Evolutionary conservation across 2,113 vertebrate genomes (phyloP).

Genomic region (Anthoscopus minutus): DNA sequence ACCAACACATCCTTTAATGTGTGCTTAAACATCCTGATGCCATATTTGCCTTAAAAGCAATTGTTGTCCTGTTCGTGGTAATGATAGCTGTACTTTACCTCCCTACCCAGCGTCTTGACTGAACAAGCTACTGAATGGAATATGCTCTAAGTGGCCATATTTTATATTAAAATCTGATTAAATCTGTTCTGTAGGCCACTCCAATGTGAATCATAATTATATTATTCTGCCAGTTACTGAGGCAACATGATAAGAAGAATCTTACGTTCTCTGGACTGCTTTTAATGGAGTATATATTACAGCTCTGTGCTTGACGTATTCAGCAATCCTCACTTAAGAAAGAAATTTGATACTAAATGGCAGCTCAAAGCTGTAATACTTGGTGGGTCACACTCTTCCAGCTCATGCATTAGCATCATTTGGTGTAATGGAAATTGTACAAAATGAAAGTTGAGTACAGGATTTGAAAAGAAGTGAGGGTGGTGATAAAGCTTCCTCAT

Average conservation of each 20-base stretch:
- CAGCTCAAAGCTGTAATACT: background rate
- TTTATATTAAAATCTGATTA: conserved; percentile 57
- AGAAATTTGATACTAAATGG: conserved; percentile 16
- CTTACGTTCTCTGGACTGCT: conserved; percentile 19
- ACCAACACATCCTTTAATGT: background rate
- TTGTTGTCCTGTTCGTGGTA: background rate
- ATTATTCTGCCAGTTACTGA: conserved; percentile 55
- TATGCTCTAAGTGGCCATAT: conserved; percentile 12
- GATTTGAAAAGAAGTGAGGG: background rate
- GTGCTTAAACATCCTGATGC: conserved; percentile 24
- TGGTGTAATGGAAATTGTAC: background rate
- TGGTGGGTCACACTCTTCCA: background rate
- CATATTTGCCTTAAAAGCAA: conserved; percentile 8
- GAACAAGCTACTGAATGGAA: conserved; percentile 4
- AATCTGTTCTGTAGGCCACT: conserved; percentile 49
- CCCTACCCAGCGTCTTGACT: background rate
- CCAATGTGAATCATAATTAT: conserved; percentile 55
- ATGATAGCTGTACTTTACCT: background rate
- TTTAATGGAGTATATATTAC: conserved; percentile 26
- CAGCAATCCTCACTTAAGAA: background rate
- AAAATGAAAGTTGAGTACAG: background rate
- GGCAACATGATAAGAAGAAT: conserved; percentile 58
- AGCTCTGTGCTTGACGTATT: background rate
- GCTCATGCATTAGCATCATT: background rate
- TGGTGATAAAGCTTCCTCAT: background rate